A percentile compares a stretch with the other conserved stretches of the same genome.
phyloP scores from a whole-genome alignment of 2,113 vertebrate genomes.

The Lepisosteus oculatus region DNA sequence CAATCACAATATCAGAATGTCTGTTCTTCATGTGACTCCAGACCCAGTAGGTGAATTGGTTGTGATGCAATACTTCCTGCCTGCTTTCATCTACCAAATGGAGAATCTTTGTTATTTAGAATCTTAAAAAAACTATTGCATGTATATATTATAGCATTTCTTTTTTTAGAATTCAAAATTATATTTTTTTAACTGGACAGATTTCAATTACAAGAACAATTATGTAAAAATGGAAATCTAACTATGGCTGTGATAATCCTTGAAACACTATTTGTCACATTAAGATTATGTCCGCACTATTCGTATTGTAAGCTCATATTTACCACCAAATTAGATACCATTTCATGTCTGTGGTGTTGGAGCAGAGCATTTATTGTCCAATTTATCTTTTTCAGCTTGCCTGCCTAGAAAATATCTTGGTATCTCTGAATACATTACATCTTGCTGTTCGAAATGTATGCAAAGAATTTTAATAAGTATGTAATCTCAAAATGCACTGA shows the following conservation, averaged over 20 bases:
- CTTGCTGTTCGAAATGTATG: conserved; percentile 45
- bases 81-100: too few species aligned
- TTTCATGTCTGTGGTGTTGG: conserved; percentile 48
- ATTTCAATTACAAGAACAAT: too few species aligned
- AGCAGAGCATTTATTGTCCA: conserved; percentile 65
- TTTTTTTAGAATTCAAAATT: too few species aligned
- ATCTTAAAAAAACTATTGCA: too few species aligned
- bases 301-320: conserved; percentile 40
- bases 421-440: conserved; percentile 50
- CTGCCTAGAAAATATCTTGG: conserved; percentile 48
- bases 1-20: too few species aligned
- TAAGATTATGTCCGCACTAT: conserved; percentile 23
- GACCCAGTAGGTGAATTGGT: too few species aligned
- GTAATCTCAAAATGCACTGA: conserved; percentile 36
- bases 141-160: too few species aligned
- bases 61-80: too few species aligned
- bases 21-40: too few species aligned
- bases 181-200: too few species aligned
- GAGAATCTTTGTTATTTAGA: too few species aligned
- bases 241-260: conserved; percentile 28
- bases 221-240: conserved; percentile 36
- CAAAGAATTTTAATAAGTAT: conserved; percentile 53
- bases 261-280: conserved; percentile 7
- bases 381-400: conserved; percentile 62
- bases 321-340: conserved; percentile 39